Conservation (phyloP, 2,797 vertebrate species). For the Tachyglossus aculeatus region DNA sequence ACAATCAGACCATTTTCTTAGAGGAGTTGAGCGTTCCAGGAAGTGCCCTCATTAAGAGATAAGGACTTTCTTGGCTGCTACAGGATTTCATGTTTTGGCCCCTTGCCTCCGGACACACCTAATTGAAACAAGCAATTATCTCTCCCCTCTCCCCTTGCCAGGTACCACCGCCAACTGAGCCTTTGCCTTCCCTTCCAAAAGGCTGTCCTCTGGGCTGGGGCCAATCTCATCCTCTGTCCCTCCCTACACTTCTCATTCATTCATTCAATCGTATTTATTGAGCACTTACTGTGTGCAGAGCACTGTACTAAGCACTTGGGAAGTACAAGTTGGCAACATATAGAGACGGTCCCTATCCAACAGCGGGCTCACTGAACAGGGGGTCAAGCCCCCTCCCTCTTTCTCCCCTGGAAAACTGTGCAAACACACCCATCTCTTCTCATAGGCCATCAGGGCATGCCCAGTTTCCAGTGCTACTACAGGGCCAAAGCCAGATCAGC, state of each 20-base stretch:
- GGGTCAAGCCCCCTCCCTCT: neutral
- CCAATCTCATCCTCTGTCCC: neutral
- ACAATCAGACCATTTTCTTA: slow-evolving; percentile 63
- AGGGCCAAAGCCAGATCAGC: too few species aligned
- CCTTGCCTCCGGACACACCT: slow-evolving; percentile 33
- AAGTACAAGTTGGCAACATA: too few species aligned
- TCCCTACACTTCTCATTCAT: too few species aligned
- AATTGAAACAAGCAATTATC: slow-evolving; percentile 37
- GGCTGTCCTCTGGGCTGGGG: neutral
- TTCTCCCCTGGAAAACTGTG: neutral
- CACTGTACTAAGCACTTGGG: too few species aligned
- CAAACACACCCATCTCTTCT: neutral
- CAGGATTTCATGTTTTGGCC: slow-evolving; percentile 39
- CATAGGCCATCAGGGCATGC: too few species aligned
- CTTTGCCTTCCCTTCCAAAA: neutral
- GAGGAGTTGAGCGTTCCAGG: slow-evolving; percentile 50
- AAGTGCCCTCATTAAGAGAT: slow-evolving; percentile 45
- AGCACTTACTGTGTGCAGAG: too few species aligned
- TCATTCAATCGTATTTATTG: too few species aligned
- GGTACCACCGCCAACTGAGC: neutral
- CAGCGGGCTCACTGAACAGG: too few species aligned
- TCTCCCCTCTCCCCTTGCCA: neutral
- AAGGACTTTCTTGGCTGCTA: slow-evolving; percentile 41
- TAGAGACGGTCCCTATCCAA: too few species aligned
- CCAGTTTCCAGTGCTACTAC: too few species aligned